phyloP scores from a whole-genome alignment of 2,888 invertebrate genomes.

The Agriopis marginaria region DNA sequence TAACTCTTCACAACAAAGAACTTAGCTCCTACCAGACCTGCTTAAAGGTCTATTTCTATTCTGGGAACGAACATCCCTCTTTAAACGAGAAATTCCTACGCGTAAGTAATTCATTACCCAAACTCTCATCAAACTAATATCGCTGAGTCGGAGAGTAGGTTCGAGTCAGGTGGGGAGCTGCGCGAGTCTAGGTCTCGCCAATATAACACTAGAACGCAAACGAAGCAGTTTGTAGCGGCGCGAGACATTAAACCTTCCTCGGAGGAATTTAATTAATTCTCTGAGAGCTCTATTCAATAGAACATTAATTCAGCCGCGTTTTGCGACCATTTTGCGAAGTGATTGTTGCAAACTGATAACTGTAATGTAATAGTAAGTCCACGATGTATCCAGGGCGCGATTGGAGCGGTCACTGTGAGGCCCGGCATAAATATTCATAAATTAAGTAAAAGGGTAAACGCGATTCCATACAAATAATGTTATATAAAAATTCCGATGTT shows the following conservation, averaged over 20 bases:
- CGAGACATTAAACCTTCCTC: constrained; percentile 18
- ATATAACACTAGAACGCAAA: constrained; percentile 32
- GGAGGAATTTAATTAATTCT: constrained; percentile 33
- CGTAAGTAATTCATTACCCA: not conserved
- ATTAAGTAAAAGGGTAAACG: constrained; percentile 4
- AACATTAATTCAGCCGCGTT: constrained; percentile 11
- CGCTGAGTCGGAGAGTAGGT: not conserved
- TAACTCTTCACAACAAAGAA: not conserved
- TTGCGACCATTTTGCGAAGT: constrained; percentile 5
- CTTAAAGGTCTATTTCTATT: not conserved
- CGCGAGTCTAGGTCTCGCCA: constrained; percentile 5
- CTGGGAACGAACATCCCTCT: not conserved
- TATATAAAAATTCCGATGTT: constrained; percentile 17
- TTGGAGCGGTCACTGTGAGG: not conserved
- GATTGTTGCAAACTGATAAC: constrained; percentile 23
- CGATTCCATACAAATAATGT: not conserved
- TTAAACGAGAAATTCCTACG: not conserved
- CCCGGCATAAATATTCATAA: constrained; percentile 26
- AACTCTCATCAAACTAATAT: constrained; percentile 11
- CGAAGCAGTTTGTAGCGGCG: constrained; percentile 24
- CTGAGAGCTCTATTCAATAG: constrained; percentile 17
- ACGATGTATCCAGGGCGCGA: not conserved
- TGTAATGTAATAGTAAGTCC: constrained; percentile 18
- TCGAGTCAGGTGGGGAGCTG: not conserved
- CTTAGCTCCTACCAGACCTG: not conserved